phyloP scores from a whole-genome alignment of 2,797 vertebrate species.

The Acrossocheilus fasciatus region DNA sequence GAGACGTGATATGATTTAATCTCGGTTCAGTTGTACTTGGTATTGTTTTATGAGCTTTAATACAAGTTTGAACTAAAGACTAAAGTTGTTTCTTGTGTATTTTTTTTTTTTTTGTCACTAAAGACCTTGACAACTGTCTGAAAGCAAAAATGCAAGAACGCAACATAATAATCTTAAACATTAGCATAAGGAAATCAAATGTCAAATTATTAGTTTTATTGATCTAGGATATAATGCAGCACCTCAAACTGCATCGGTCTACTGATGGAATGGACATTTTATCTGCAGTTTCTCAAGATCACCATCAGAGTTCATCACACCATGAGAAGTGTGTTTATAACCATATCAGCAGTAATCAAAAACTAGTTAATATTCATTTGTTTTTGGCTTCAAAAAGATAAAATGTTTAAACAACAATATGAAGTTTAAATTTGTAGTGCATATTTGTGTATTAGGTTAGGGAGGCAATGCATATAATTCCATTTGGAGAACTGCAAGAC shows the following conservation, averaged over 20 bases:
- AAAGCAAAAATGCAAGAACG: neutral
- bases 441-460: neutral
- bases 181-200: neutral
- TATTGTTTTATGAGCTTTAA: neutral
- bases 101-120: neutral
- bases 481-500: no score
- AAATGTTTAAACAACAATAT: no score
- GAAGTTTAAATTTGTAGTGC: neutral
- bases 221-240: neutral
- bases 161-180: neutral
- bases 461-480: no score
- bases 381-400: no score
- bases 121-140: neutral
- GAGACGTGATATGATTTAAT: neutral
- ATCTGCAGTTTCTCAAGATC: neutral
- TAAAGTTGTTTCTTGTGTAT: neutral
- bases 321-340: no score
- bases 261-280: neutral
- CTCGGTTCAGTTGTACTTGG: neutral
- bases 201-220: neutral
- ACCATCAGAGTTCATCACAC: no score
- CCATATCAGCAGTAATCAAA: no score
- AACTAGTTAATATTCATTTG: no score
- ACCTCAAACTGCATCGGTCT: neutral
- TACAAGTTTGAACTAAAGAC: neutral